A percentile compares a stretch with the other conserved stretches of the same genome.
Evolutionary conservation across 1,140 invertebrate genomes (phyloP).

Genomic region (Cryptotermes secundus): DNA sequence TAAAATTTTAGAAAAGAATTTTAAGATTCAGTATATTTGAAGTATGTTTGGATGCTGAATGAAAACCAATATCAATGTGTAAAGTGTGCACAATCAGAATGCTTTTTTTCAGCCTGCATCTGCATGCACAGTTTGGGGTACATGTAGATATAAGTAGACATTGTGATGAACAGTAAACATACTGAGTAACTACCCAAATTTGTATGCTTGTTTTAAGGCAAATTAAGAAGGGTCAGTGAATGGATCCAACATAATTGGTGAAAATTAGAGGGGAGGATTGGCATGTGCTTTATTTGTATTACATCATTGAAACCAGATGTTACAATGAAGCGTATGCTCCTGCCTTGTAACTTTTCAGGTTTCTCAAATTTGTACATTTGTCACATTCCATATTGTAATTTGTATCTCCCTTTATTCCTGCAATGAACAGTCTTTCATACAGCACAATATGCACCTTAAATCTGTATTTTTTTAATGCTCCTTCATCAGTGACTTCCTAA

Average conservation of each 20-base stretch:
- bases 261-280: not conserved
- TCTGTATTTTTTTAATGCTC: not conserved
- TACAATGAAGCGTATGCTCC: not conserved
- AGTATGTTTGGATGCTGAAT: not conserved
- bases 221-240: not conserved
- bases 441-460: not conserved
- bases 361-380: constrained; percentile 6
- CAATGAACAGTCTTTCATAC: not conserved
- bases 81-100: not conserved
- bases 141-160: not conserved
- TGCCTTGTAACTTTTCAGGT: not conserved
- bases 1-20: not conserved
- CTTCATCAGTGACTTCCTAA: not conserved
- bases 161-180: not conserved
- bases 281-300: not conserved
- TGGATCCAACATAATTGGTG: not conserved
- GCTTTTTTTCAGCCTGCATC: not conserved
- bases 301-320: not conserved
- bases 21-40: not conserved
- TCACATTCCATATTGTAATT: constrained; percentile 7
- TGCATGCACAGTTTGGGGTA: not conserved
- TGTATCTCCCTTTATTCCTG: constrained; percentile 1
- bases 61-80: constrained; percentile 2
- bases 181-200: not conserved
- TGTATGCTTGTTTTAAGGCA: not conserved